phyloP scores from a whole-genome alignment of 2,797 vertebrate species.

The Tenualosa ilisha region DNA sequence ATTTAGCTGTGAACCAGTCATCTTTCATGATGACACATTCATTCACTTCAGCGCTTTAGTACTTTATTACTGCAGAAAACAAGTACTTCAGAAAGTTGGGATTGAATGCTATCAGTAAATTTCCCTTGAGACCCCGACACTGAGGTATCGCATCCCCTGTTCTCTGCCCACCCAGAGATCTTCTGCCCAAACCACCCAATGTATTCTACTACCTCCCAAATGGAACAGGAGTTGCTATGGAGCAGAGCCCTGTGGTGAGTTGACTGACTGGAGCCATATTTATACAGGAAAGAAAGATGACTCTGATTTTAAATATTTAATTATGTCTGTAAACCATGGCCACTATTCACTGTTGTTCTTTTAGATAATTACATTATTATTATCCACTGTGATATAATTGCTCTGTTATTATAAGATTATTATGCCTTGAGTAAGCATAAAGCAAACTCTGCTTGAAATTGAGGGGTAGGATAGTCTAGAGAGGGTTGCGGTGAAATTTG shows the following conservation, averaged over 20 bases:
- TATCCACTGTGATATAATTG: no score
- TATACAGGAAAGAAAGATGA: background rate
- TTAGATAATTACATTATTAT: background rate
- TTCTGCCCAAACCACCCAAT: conserved; percentile 71
- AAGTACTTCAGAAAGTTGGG: no score
- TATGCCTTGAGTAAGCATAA: background rate
- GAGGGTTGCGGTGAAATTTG: background rate
- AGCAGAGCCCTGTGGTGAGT: conserved; percentile 75
- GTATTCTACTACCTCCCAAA: conserved; percentile 85
- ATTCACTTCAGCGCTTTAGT: no score
- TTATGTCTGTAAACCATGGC: background rate
- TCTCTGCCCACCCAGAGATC: conserved; percentile 66
- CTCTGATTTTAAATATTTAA: background rate
- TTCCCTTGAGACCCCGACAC: no score
- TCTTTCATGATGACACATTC: no score
- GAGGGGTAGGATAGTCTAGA: background rate
- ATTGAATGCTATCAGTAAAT: no score
- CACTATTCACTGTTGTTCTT: background rate
- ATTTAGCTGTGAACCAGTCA: no score
- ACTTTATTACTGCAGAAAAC: no score
- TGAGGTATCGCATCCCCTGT: background rate
- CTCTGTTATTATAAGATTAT: no score
- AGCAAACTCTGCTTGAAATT: background rate
- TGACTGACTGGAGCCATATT: background rate
- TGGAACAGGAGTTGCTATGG: conserved; percentile 71